Evolutionary conservation across 2,888 invertebrate species (phyloP).

Genomic region (Lasioglossum calceatum): DNA sequence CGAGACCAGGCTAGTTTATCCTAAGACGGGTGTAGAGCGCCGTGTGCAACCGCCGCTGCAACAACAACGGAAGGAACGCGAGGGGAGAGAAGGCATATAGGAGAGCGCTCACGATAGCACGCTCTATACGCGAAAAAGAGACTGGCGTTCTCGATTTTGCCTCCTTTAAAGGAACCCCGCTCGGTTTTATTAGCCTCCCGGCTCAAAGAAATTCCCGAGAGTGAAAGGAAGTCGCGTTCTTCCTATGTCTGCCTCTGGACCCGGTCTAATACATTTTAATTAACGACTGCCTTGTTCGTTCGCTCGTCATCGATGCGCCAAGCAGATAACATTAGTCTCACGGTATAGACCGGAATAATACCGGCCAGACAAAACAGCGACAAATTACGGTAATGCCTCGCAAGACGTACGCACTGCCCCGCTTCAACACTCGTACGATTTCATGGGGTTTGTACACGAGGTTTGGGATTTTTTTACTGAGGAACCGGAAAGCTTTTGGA

Average conservation of each 20-base stretch:
- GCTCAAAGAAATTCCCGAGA: constrained; percentile 44
- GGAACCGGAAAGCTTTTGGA: neutral
- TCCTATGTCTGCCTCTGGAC: constrained; percentile 18
- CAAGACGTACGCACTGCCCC: neutral
- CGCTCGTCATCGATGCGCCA: constrained; percentile 27
- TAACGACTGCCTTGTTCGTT: constrained; percentile 24
- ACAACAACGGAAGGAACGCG: neutral
- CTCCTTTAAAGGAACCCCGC: constrained; percentile 58
- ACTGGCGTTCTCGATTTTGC: constrained; percentile 60
- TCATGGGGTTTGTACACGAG: too few relatives aligned
- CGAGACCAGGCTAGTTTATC: constrained; percentile 53
- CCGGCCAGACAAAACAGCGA: constrained; percentile 16
- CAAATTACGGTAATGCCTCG: constrained; percentile 13
- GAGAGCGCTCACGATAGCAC: constrained; percentile 2
- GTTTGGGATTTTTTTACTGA: neutral
- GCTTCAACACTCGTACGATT: too few relatives aligned
- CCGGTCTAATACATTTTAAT: constrained; percentile 47
- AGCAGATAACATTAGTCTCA: constrained; percentile 18
- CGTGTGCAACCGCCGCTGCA: constrained; percentile 35
- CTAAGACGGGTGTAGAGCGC: constrained; percentile 30
- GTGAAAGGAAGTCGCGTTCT: constrained; percentile 60
- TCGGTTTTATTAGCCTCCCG: constrained; percentile 43
- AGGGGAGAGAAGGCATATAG: neutral
- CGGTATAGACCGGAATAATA: neutral
- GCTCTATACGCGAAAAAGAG: constrained; percentile 40